A percentile compares a stretch with the other conserved stretches of the same genome.
These are phyloP conservation scores for Calosoma granatense DNA, from an alignment of 1,140 invertebrate genomes.

Conservation along the genomic window DNA sequence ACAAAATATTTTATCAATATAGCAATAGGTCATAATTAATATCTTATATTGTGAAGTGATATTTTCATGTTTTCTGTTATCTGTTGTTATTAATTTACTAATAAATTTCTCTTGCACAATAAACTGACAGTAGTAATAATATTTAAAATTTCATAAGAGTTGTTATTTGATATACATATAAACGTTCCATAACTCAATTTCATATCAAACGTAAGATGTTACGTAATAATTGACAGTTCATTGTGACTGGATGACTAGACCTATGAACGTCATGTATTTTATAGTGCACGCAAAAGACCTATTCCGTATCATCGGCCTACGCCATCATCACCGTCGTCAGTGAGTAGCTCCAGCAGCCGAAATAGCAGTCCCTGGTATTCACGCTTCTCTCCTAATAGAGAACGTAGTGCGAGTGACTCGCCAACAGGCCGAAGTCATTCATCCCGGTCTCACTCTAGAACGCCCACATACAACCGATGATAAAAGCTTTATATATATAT, in stretches of 20 bases:
- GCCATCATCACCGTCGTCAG: conserved; percentile 59
- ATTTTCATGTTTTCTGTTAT: too few relatives aligned
- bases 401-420: conserved; percentile 35
- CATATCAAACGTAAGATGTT: conserved; percentile 10
- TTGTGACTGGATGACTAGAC: neutral
- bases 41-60: too few relatives aligned
- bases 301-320: conserved; percentile 80
- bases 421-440: conserved; percentile 23
- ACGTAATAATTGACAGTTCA: neutral
- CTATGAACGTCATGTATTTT: neutral
- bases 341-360: conserved; percentile 52
- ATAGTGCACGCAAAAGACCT: conserved; percentile 78
- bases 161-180: too few relatives aligned
- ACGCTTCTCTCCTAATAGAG: conserved; percentile 19
- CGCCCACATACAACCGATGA: conserved; percentile 15
- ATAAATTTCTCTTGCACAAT: too few relatives aligned
- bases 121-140: too few relatives aligned
- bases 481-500: neutral
- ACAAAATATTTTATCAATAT: too few relatives aligned
- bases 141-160: too few relatives aligned
- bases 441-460: conserved; percentile 2
- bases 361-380: conserved; percentile 40
- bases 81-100: too few relatives aligned
- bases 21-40: too few relatives aligned
- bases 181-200: too few relatives aligned